Base-by-base conservation (phyloP, 2,888 invertebrate species). In the Zaprionus obscuricornis region DNA sequence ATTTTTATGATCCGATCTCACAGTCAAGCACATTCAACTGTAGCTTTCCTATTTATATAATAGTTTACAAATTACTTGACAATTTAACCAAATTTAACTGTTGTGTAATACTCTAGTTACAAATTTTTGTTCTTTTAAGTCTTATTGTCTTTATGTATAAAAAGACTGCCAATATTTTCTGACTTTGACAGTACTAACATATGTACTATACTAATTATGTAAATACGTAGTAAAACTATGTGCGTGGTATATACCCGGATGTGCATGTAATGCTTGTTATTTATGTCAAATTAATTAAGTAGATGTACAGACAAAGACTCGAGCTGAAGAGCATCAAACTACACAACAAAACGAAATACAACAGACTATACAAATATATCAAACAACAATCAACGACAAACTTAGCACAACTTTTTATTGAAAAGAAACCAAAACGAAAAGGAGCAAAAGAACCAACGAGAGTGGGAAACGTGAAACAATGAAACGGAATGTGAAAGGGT, bases 281-380 rank as follows among this genome's bases (percentile, higher is more conserved):
- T 77, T 81, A 79, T 79, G 78, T 79, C 78, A 81, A 79, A 81
- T 79, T 79, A 81, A 79, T 79, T 78, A 81, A 71, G 70, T 74
- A 59, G 65, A 58, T 81, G 72, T 66, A 54, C 71, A 68, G 59
- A 64, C 66, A 56, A 50, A 57, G 47, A 40, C 26, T 17, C 33
- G 16, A 27, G 33, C 13, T 36, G 17, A 31, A 29, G 8, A 8
- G 34, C 13, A 24, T 31, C 26, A 31, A 40, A 24, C 22, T n/a
- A 22, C 45, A 33, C 31, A 27, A 22, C 33, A 18, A 27, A 37
- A 13, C 34, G 17, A 31, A 29, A n/a, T 7, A 39, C 13, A 24
- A 36, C 26, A 31, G 45, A 24, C 22, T n/a, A 22, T 45, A 33
- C 31, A 45, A 31, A 36, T 39, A 49, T 50, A 34, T 7, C n/a